These are phyloP conservation scores for Lutjanus erythropterus DNA, from an alignment of 2,113 vertebrate genomes.

Conservation along the genomic window DNA sequence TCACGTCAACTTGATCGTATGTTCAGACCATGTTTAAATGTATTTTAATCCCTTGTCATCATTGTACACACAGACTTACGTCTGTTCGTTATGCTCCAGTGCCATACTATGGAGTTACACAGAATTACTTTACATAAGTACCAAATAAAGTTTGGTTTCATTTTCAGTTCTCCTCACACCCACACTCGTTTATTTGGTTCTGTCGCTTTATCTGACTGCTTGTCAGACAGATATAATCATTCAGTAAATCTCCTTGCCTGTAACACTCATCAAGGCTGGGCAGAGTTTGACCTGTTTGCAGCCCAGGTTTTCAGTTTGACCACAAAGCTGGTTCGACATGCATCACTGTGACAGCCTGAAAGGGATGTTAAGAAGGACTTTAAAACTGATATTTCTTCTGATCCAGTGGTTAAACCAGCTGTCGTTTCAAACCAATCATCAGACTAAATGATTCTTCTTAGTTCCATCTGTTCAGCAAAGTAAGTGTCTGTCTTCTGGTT, in stretches of 20 bases:
- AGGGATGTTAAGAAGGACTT: background rate
- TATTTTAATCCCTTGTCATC: background rate
- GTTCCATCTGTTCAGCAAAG: background rate
- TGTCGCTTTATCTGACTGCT: background rate
- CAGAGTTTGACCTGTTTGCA: background rate
- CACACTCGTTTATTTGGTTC: background rate
- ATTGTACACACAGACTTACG: background rate
- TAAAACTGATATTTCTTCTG: background rate
- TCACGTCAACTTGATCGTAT: background rate
- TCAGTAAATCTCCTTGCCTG: background rate
- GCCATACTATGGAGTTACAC: background rate
- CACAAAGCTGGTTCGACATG: background rate
- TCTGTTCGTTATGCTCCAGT: background rate
- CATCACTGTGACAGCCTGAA: background rate
- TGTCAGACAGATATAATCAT: background rate
- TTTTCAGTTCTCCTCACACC: conserved; percentile 33
- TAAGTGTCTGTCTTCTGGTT: background rate
- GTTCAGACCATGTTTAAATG: background rate
- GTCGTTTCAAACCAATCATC: background rate
- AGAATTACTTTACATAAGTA: conserved; percentile 37
- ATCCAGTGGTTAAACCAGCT: background rate
- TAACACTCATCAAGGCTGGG: background rate
- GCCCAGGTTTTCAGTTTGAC: background rate
- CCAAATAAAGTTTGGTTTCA: conserved; percentile 39
- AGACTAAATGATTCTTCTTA: background rate